These are phyloP conservation scores for Hoplostethus mediterraneus DNA, from an alignment of 2,797 vertebrate genomes.

Conservation along the genomic window DNA sequence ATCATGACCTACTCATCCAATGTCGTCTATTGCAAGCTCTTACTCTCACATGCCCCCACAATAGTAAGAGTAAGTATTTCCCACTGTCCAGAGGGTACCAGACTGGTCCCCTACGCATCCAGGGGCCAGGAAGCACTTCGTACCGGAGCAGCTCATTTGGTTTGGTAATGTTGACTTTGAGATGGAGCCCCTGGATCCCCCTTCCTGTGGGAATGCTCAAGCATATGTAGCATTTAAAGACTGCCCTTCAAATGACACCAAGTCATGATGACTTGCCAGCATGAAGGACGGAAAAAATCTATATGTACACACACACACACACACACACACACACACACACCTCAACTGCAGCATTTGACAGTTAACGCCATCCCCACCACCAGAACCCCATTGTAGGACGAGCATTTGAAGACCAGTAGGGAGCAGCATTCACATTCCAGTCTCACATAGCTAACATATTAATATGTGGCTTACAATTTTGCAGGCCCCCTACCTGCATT, in stretches of 20 bases:
- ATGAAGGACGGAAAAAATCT: conserved; percentile 8
- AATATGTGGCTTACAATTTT: conserved; percentile 51
- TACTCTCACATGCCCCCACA: not conserved
- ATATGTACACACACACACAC: not conserved
- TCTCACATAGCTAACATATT: conserved; percentile 14
- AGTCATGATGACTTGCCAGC: not conserved
- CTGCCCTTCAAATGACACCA: conserved; percentile 36
- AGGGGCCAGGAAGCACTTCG: not conserved
- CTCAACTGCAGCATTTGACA: no score
- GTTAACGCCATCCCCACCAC: no score
- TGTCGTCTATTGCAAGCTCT: not conserved
- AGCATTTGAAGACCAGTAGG: conserved; percentile 26
- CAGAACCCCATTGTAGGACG: not conserved
- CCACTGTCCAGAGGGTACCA: conserved; percentile 5
- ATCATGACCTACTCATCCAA: not conserved
- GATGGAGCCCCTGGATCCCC: conserved; percentile 13
- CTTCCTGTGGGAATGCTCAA: conserved; percentile 28
- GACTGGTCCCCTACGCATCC: not conserved
- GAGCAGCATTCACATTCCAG: conserved; percentile 19
- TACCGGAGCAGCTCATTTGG: conserved; percentile 46
- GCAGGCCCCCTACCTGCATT: conserved; percentile 7
- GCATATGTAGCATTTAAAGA: conserved; percentile 26
- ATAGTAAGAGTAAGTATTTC: conserved; percentile 4
- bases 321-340: not conserved
- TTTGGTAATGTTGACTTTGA: conserved; percentile 50